These are phyloP conservation scores for Hemiscyllium ocellatum DNA, from an alignment of 2,113 vertebrate species.

Conservation along the genomic window DNA sequence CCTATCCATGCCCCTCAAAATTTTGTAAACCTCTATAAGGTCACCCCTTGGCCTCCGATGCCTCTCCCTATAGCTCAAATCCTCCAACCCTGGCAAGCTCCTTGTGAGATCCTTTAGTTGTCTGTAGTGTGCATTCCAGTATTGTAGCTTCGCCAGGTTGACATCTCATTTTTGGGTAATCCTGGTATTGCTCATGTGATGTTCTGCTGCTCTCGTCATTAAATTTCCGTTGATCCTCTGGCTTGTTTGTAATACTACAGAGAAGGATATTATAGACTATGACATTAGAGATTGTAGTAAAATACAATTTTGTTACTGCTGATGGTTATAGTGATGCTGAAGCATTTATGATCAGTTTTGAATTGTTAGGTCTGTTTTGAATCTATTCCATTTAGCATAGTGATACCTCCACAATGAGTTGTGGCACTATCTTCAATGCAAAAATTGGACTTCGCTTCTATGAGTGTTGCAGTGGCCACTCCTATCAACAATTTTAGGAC, in stretches of 20 bases:
- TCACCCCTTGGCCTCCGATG: no score
- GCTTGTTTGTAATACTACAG: background rate
- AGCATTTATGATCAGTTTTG: no score
- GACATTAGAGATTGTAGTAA: background rate
- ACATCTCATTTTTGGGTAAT: background rate
- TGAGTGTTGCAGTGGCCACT: background rate
- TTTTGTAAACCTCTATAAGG: no score
- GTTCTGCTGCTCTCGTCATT: background rate
- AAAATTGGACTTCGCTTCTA: background rate
- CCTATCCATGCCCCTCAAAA: no score
- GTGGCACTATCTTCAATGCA: background rate
- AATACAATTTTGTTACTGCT: background rate
- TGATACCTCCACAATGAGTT: background rate
- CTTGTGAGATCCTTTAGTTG: no score
- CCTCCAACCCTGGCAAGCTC: no score
- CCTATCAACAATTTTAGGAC: background rate
- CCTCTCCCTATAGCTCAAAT: no score
- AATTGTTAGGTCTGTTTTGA: no score
- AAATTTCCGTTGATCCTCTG: background rate
- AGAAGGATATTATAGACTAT: background rate
- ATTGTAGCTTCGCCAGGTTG: background rate
- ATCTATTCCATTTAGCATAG: background rate
- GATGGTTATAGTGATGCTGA: background rate
- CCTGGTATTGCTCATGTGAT: background rate
- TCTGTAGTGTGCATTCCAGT: background rate